These are phyloP conservation scores for Stigmatopora argus DNA, from an alignment of 2,113 vertebrate genomes.

Conservation along the genomic window DNA sequence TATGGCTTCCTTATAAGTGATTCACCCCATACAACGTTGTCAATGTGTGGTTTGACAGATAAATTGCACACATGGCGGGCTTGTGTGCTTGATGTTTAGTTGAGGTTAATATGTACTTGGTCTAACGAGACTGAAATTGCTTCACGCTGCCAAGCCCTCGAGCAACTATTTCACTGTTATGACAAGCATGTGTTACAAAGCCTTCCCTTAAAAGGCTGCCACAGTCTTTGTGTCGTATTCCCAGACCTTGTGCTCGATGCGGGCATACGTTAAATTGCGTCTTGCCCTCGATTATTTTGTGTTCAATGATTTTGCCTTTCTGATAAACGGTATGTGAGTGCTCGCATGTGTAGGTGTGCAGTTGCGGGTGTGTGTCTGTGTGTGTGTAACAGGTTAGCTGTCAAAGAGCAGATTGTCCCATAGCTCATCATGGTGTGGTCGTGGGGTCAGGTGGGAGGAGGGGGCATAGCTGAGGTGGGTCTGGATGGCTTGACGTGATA, in stretches of 20 bases:
- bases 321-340: slow-evolving; percentile 9
- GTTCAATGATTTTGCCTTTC: slow-evolving; percentile 11
- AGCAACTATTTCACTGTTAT: slow-evolving; percentile 62
- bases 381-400: slow-evolving; percentile 36
- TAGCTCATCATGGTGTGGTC: slow-evolving; percentile 60
- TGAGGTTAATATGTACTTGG: slow-evolving; percentile 58
- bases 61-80: slow-evolving; percentile 40
- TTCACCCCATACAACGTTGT: slow-evolving; percentile 42
- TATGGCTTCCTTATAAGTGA: slow-evolving; percentile 51
- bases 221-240: slow-evolving; percentile 21
- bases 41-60: slow-evolving; percentile 47
- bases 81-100: slow-evolving; percentile 49
- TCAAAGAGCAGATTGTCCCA: slow-evolving; percentile 57
- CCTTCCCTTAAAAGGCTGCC: slow-evolving; percentile 49
- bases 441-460: slow-evolving; percentile 35
- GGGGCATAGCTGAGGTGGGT: slow-evolving; percentile 11
- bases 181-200: slow-evolving; percentile 61
- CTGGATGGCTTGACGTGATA: slow-evolving; percentile 54
- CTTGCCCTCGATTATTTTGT: slow-evolving; percentile 29
- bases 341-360: slow-evolving; percentile 2
- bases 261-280: slow-evolving; percentile 27
- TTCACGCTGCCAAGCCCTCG: slow-evolving; percentile 54
- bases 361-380: not conserved
- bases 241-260: slow-evolving; percentile 1
- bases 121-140: slow-evolving; percentile 63